Conservation (phyloP, 1,140 invertebrate genomes). For the Drosophila sp. region DNA sequence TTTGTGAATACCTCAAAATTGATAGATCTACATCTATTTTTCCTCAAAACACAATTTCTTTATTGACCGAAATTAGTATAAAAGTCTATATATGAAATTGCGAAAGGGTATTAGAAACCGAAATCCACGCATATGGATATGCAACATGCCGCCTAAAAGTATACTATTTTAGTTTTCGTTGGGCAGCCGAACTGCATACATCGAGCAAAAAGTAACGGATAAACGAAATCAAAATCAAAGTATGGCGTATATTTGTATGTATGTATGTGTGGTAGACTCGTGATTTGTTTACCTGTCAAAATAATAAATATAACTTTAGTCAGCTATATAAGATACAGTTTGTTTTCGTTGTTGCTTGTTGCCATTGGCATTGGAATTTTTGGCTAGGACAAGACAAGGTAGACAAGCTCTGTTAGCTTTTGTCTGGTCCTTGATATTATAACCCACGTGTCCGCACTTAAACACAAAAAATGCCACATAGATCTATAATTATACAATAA, state of each 20-base stretch:
- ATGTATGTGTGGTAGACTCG: slow-evolving; percentile 53
- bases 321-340: slow-evolving; percentile 68
- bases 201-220: slow-evolving; percentile 36
- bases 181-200: slow-evolving; percentile 51
- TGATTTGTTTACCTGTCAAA: slow-evolving; percentile 82
- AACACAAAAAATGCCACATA: neutral
- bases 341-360: slow-evolving; percentile 50
- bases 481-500: slow-evolving; percentile 11
- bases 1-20: too few relatives aligned
- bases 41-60: too few relatives aligned
- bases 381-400: slow-evolving; percentile 34
- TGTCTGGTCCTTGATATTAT: slow-evolving; percentile 39
- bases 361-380: slow-evolving; percentile 64
- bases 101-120: slow-evolving; percentile 38
- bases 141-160: slow-evolving; percentile 66
- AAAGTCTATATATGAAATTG: neutral
- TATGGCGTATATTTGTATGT: slow-evolving; percentile 13
- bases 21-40: too few relatives aligned
- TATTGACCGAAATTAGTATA: neutral
- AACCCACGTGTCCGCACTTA: neutral
- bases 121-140: slow-evolving; percentile 35
- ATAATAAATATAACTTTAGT: slow-evolving; percentile 82
- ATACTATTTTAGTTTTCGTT: slow-evolving; percentile 63
- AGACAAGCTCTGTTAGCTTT: slow-evolving; percentile 32
- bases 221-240: slow-evolving; percentile 51